phyloP scores from a whole-genome alignment of 2,888 invertebrate species.

The Scelioninae gen. 2 region DNA sequence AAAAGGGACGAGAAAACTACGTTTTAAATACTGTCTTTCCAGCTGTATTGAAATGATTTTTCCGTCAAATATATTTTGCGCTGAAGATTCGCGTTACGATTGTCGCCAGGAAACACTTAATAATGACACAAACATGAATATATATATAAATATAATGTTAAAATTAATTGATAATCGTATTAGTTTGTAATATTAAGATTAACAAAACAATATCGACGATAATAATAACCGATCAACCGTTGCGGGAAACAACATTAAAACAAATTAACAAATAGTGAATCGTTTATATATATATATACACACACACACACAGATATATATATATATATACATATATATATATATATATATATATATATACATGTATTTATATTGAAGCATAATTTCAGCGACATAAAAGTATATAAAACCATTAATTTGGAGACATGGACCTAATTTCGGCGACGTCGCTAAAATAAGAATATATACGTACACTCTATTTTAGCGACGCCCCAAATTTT shows the following conservation, averaged over 20 bases:
- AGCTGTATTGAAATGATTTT: conserved; percentile 23
- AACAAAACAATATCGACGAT: conserved; percentile 40
- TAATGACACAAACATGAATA: conserved; percentile 31
- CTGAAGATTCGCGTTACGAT: not conserved
- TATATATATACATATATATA: conserved; percentile 5
- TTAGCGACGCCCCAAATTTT: too few relatives aligned
- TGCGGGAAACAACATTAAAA: conserved; percentile 34
- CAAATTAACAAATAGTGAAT: conserved; percentile 34
- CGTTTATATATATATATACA: conserved; percentile 30
- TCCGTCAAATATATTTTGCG: conserved; percentile 18
- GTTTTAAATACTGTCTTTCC: conserved; percentile 15
- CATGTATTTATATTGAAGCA: too few relatives aligned
- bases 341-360: conserved; percentile 9
- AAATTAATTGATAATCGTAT: conserved; percentile 39
- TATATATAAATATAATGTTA: conserved; percentile 39
- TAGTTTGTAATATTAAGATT: conserved; percentile 44
- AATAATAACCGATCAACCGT: conserved; percentile 39
- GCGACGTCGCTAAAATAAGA: too few relatives aligned
- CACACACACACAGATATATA: too few relatives aligned
- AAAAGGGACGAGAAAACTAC: conserved; percentile 6
- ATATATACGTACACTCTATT: too few relatives aligned
- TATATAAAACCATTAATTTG: too few relatives aligned
- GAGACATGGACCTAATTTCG: too few relatives aligned
- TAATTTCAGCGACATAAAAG: too few relatives aligned
- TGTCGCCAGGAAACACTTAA: conserved; percentile 35